Base-by-base conservation (phyloP, 2,113 vertebrate species). In the Callorhinus ursinus region DNA sequence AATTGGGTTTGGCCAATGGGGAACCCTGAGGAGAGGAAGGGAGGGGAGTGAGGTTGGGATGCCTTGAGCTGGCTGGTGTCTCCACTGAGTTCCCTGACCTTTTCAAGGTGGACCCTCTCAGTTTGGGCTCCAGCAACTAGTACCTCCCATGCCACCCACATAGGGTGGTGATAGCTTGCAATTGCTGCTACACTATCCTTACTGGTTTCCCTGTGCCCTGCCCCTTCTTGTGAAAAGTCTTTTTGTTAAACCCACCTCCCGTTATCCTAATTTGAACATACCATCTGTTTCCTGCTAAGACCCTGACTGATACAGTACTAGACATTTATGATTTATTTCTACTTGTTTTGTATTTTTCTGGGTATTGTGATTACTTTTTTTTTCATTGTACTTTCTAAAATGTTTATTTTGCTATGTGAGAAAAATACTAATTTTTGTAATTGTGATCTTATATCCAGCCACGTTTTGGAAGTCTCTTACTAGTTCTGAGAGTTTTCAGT, bases 251-350 rank as follows among this genome's bases (percentile, higher is more conserved):
- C 1, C 65, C 1, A 22, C 51, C 57, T 95, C 53, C 28, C 65
- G 1, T 53, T 79, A 88, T 39, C 18, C 74, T 87, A 51, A 95
- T 72, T 74, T 74, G 89, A 90, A 71, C 15, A 51, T 87, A 24
- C 67, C 63, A 31, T 95, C 36, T 92, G 19, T 96, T 93, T 97
- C 89, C 80, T 89, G 57, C 46, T 77, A 26, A 69, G 55, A 69
- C 7, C 55, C n/a, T 80, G 55, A n/a, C 33, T 12, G 5, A 5
- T 24, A 72, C 1, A 59, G 18, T 91, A 53, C 28, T 90, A 2
- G 18, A 93, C 55, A 84, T 59, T 90, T 72, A 82, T 96, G 22
- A 28, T 74, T 83, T 55, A 55, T 67, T 89, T 90, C 69, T 83
- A 83, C 14, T 3, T 67, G 42, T 65, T 96, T 94, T 87, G 16